Evolutionary conservation across 2,113 vertebrate species (phyloP), one percentile per base, ranked within the genome.

Genomic region (Triplophysa siluroides): DNA sequence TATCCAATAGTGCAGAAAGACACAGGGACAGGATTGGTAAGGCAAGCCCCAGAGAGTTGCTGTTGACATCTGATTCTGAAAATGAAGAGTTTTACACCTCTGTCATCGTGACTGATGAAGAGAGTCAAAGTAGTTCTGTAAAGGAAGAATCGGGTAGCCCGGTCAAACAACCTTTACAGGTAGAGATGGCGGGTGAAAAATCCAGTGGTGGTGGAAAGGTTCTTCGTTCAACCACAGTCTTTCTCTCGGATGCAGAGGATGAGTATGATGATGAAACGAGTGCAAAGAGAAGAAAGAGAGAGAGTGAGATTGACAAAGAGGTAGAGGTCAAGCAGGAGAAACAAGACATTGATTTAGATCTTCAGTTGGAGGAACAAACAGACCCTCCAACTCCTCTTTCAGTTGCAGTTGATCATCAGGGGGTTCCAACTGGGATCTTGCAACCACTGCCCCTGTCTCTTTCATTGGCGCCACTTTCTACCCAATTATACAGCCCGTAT

Each of bases 161-260:
- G 6, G 70, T 52, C 62, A 93, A 90, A 89, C 85, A 86, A 1
- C 83, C 88, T 52, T 76, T 78, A 21, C 89, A 84, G 72, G 75
- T 79, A 19, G 91, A 90, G 33, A 64, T 38, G 9, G 85, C 81
- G 11, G 58, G 71, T 1, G 89, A 92, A 19, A 91, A 85, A 76
- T 88, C 85, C 8, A 80, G 83, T 3, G 79, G 83, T 65, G 92
- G 92, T 69, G 92, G 92, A 58, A 94, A 93, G 81, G 93, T 93
- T 10, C 84, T 93, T 33, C 90, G 91, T 29, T 94, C 93, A 63
- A 91, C 92, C 19, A 93, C 92, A 3, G 92, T 93, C 54, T 94
- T 94, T 45, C 90, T 93, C 19, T 94, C 93, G 0, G 92, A 93
- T 68, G 93, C 91, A 19, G 93, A 94, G 58, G 93, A 94, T 2